These are phyloP conservation scores for Hyphantria cunea DNA, from an alignment of 1,140 invertebrate genomes.

Conservation along the genomic window DNA sequence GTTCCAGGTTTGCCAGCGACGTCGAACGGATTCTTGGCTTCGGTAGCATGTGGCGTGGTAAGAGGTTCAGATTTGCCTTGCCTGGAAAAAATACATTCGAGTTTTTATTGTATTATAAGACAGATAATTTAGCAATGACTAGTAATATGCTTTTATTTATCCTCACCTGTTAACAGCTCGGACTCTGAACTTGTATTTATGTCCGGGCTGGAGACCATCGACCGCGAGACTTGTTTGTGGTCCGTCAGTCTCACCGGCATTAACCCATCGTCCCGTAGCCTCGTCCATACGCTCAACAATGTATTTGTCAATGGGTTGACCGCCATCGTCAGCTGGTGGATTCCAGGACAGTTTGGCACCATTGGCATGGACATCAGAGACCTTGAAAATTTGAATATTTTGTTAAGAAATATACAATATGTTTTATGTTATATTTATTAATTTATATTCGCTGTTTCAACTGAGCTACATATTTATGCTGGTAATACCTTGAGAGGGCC, in stretches of 20 bases:
- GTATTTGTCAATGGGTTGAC: slow-evolving; percentile 94
- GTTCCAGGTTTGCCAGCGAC: slow-evolving; percentile 84
- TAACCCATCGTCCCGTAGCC: slow-evolving; percentile 95
- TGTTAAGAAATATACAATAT: no score
- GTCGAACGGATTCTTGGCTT: slow-evolving; percentile 99
- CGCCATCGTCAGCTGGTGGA: slow-evolving; percentile 95
- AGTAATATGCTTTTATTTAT: not conserved
- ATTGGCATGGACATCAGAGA: slow-evolving; percentile 92
- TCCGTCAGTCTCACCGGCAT: slow-evolving; percentile 93
- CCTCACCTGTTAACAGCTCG: slow-evolving; percentile 92
- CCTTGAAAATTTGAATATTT: slow-evolving; percentile 42
- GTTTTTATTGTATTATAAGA: no score
- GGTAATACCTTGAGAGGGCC: slow-evolving; percentile 90
- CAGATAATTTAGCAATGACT: no score
- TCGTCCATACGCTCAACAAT: slow-evolving; percentile 97
- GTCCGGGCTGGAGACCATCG: slow-evolving; percentile 91
- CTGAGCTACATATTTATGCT: no score
- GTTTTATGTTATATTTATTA: no score
- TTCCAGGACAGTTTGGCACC: slow-evolving; percentile 94
- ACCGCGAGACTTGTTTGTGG: slow-evolving; percentile 88
- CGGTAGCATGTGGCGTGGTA: slow-evolving; percentile 92
- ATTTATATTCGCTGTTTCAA: no score
- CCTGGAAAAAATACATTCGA: slow-evolving; percentile 39
- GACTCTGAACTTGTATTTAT: slow-evolving; percentile 98
- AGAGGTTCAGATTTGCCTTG: slow-evolving; percentile 98